Evolutionary conservation across 2,888 invertebrate species (phyloP).

Genomic region (Lepidocyrtinus sp.): DNA sequence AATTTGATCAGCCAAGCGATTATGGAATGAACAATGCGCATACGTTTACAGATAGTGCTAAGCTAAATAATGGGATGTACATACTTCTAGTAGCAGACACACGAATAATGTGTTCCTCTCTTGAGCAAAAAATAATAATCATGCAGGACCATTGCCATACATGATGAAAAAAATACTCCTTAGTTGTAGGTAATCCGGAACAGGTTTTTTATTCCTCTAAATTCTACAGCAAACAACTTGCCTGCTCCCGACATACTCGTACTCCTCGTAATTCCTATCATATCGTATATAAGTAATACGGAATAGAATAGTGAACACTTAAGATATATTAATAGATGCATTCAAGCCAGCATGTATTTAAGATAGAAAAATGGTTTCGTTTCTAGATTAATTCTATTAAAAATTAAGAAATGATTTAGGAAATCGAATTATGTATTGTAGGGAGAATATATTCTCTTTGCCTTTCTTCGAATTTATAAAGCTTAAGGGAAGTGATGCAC

Average conservation of each 20-base stretch:
- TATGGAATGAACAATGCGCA: neutral
- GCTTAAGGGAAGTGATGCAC: neutral
- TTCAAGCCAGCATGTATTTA: constrained; percentile 41
- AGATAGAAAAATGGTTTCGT: constrained; percentile 46
- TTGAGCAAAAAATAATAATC: neutral
- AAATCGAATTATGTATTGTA: neutral
- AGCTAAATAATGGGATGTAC: neutral
- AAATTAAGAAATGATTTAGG: neutral
- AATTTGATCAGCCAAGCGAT: constrained; percentile 16
- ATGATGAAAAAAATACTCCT: constrained; percentile 1
- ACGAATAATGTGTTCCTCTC: neutral
- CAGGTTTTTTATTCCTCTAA: constrained; percentile 39
- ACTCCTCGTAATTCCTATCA: neutral
- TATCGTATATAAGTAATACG: neutral
- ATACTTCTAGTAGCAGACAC: no score
- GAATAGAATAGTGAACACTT: neutral
- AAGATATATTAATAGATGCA: constrained; percentile 26
- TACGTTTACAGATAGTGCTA: neutral
- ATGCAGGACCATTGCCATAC: neutral
- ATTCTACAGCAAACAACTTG: constrained; percentile 14
- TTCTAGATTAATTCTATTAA: constrained; percentile 44
- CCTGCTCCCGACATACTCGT: constrained; percentile 15
- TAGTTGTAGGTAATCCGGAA: constrained; percentile 38
- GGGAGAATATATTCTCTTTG: neutral
- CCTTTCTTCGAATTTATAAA: no score